Conservation (phyloP, 1,140 invertebrate species). For the Papilio dardanus region DNA sequence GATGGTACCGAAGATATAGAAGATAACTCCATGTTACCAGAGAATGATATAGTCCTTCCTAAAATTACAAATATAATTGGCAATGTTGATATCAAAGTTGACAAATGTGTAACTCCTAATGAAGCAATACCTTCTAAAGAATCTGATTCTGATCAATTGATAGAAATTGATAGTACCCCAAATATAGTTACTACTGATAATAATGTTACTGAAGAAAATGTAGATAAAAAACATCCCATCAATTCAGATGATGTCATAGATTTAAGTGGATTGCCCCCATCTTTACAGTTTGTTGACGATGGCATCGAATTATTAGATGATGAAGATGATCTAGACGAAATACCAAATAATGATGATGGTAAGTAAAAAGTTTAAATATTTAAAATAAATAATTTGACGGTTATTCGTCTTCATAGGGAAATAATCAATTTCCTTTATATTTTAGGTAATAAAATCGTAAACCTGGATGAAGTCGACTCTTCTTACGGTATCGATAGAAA, state of each 20-base stretch:
- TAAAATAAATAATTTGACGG: no score
- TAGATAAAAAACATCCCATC: neutral
- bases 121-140: no score
- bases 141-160: neutral
- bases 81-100: slow-evolving; percentile 34
- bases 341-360: neutral
- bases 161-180: neutral
- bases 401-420: no score
- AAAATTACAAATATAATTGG: slow-evolving; percentile 45
- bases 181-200: neutral
- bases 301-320: slow-evolving; percentile 65
- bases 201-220: neutral
- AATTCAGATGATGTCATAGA: neutral
- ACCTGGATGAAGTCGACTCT: slow-evolving; percentile 29
- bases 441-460: slow-evolving; percentile 20
- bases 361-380: neutral
- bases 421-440: neutral
- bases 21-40: neutral
- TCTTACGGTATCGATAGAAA: slow-evolving; percentile 62
- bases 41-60: slow-evolving; percentile 37
- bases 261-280: slow-evolving; percentile 25
- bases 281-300: slow-evolving; percentile 52
- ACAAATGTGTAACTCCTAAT: no score
- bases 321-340: slow-evolving; percentile 51
- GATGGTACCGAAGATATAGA: neutral